phyloP scores from a whole-genome alignment of 35 echinoderm and acorn worm genomes.

The Ophioderma brevispina region DNA sequence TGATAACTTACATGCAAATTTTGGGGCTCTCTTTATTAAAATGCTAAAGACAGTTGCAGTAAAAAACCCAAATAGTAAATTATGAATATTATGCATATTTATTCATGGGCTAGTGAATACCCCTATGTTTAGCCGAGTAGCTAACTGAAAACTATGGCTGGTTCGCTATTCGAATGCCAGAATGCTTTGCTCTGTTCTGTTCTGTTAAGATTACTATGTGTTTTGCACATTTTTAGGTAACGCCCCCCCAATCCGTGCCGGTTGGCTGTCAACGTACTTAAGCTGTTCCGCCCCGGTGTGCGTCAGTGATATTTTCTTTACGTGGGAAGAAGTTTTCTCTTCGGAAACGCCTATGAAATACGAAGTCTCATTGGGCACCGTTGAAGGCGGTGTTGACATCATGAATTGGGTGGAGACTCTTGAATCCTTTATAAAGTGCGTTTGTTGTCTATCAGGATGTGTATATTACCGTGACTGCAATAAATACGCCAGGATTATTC shows the following conservation, averaged over 20 bases:
- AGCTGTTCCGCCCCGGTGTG: not conserved
- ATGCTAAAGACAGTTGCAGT: too few species aligned
- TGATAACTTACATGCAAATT: too few species aligned
- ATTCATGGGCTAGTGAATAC: too few species aligned
- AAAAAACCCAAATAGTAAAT: too few species aligned
- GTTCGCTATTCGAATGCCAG: too few species aligned
- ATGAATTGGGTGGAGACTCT: not conserved
- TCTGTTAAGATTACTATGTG: too few species aligned
- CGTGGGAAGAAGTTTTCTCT: not conserved
- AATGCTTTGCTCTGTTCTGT: too few species aligned
- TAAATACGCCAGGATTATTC: not conserved
- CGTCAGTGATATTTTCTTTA: not conserved
- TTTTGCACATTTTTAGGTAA: too few species aligned
- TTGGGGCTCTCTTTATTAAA: too few species aligned
- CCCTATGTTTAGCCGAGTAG: too few species aligned
- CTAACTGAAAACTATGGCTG: too few species aligned
- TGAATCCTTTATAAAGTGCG: not conserved
- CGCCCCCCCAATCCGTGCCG: not conserved
- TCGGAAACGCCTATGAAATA: not conserved
- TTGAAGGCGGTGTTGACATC: not conserved
- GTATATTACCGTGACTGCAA: not conserved
- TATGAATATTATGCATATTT: too few species aligned
- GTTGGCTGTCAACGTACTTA: not conserved
- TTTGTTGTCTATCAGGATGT: not conserved
- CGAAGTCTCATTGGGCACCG: not conserved